Base-by-base conservation (phyloP, 2,113 vertebrate genomes). In the Phainopepla nitens region DNA sequence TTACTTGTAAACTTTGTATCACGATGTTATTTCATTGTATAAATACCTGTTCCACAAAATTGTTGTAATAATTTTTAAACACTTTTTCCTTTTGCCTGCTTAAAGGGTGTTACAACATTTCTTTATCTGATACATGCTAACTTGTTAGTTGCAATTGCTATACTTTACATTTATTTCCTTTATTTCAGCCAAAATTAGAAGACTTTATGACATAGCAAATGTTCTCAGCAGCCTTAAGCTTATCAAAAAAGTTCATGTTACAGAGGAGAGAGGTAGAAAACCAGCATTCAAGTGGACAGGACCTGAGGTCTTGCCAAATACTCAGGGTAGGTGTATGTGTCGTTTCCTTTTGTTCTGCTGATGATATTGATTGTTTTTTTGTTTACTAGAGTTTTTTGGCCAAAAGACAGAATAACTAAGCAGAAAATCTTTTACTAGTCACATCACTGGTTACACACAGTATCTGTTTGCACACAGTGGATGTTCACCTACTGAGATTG, bases 221-320 rank as follows among this genome's bases (percentile, higher is more conserved):
- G 99, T 99, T 78, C 98, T 99, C 71, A 99, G 98, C 85, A 99
- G 99, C 96, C 98, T 99, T 73, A 97, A 99, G 80, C 98, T 99
- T 70, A 99, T 99, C 77, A 98, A 99, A 97, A 99, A 99, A 95
- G 98, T 99, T 78, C 99, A 99, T 0, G 98, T 99, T 56, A 99
- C 98, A 1, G 99, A 99, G 54, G 98, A 99, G 87, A 98, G 98
- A 77, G 99, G 99, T 6, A 98, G 98, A 96, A 99, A 99, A 87
- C 98, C 99, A n/a, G 99, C 99, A n/a, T 99, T 99, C 71, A 98
- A 99, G 54, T 99, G 99, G 99, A 99, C 98, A 15, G 99, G 99
- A 50, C 99, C 99, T 2, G 98, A 98, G 56, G 97, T 99, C 75
- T 97, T 98, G 66, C 96, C 98, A 19, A 97, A 95, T 61, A 82